These are phyloP conservation scores for Tipula lateralis DNA, from an alignment of 2,888 invertebrate genomes.

Conservation along the genomic window DNA sequence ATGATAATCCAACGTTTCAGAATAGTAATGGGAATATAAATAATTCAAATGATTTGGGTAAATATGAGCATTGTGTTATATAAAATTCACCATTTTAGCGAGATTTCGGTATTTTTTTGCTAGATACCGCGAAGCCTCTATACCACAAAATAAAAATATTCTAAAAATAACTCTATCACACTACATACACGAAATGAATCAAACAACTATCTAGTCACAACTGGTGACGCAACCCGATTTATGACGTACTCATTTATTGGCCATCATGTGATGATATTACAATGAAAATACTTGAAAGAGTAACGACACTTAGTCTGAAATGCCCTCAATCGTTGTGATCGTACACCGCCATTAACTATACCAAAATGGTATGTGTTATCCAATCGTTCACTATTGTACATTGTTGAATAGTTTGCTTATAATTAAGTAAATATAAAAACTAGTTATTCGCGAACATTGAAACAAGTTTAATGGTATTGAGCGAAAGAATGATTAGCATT, in stretches of 20 bases:
- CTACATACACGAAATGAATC: too few relatives aligned
- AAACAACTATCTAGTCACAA: too few relatives aligned
- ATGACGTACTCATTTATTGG: not conserved
- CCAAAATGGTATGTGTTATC: not conserved
- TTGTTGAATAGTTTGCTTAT: not conserved
- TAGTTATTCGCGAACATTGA: not conserved
- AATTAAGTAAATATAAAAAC: not conserved
- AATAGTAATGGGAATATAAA: conserved; percentile 33
- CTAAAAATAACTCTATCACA: too few relatives aligned
- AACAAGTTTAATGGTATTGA: not conserved
- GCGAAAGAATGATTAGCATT: not conserved
- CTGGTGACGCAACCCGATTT: not conserved
- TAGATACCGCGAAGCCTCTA: not conserved
- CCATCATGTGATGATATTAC: not conserved
- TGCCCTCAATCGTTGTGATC: not conserved
- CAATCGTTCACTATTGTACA: not conserved
- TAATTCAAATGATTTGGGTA: conserved; percentile 2
- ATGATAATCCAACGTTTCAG: conserved; percentile 41
- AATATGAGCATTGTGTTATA: not conserved
- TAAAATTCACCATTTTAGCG: not conserved
- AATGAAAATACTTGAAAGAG: not conserved
- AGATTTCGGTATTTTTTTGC: not conserved
- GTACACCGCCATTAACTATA: not conserved
- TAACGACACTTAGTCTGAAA: not conserved
- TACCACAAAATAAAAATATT: not conserved